Percentiles rank a stretch among this genome's conserved stretches.
Conservation (phyloP, 2,888 invertebrate genomes). For the Drosophila meridiana region DNA sequence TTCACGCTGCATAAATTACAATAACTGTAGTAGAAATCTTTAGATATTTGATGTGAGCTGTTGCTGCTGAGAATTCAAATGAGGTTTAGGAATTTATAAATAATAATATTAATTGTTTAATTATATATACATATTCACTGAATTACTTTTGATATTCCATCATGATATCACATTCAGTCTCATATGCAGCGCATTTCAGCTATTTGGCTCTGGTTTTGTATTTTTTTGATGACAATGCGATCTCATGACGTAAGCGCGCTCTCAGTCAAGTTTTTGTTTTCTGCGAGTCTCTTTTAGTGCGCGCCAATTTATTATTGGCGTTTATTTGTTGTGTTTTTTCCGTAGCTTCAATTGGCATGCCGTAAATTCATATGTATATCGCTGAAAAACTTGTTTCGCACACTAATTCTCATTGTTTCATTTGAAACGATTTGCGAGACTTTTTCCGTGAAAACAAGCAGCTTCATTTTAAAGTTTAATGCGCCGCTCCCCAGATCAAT, state of each 20-base stretch:
- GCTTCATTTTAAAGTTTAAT: constrained; percentile 38
- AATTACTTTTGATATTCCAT: constrained; percentile 5
- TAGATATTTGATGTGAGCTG: not conserved
- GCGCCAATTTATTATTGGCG: constrained; percentile 30
- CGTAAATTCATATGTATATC: constrained; percentile 25
- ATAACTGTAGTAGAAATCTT: constrained; percentile 11
- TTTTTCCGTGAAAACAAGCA: constrained; percentile 44
- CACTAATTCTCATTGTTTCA: constrained; percentile 53
- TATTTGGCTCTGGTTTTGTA: constrained; percentile 14
- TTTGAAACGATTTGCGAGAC: constrained; percentile 49
- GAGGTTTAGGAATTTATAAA: not conserved
- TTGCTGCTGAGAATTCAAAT: not conserved
- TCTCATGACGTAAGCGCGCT: constrained; percentile 64
- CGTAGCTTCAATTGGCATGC: constrained; percentile 31
- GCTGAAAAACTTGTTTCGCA: constrained; percentile 56
- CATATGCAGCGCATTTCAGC: constrained; percentile 3
- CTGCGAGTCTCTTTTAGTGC: constrained; percentile 19
- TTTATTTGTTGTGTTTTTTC: constrained; percentile 20
- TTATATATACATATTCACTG: not conserved
- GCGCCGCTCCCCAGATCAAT: constrained; percentile 44
- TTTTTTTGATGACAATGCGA: constrained; percentile 38
- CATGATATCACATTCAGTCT: constrained; percentile 10
- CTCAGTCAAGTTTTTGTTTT: constrained; percentile 14
- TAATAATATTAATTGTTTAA: not conserved
- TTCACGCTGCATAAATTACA: constrained; percentile 35